Percentiles rank a stretch among this genome's conserved stretches.
These are phyloP conservation scores for Eulemur macaco DNA, from an alignment of 2,113 vertebrate genomes.

Conservation along the genomic window DNA sequence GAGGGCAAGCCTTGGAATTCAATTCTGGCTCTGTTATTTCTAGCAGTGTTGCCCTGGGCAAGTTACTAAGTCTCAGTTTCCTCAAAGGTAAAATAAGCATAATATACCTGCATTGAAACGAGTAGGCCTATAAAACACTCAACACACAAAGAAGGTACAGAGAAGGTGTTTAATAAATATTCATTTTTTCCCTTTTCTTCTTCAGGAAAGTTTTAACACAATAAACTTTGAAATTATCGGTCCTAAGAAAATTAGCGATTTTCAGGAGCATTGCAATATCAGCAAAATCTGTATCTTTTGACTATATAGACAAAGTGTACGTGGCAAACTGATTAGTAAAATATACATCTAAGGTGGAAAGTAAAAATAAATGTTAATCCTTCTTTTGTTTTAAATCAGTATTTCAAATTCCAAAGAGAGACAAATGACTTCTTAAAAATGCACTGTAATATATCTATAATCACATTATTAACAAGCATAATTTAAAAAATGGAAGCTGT, in stretches of 20 bases:
- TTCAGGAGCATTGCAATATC: background rate
- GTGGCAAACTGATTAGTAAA: background rate
- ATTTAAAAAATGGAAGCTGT: background rate
- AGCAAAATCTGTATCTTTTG: background rate
- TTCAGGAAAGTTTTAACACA: background rate
- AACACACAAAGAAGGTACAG: background rate
- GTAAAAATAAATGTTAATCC: background rate
- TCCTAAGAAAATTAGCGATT: background rate
- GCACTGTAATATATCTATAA: background rate
- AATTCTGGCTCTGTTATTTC: slow-evolving; percentile 2
- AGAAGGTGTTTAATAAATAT: background rate
- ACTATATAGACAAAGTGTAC: background rate
- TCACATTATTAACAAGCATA: background rate
- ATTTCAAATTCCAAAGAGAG: background rate
- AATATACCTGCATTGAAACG: background rate
- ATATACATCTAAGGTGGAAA: background rate
- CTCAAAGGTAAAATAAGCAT: slow-evolving; percentile 37
- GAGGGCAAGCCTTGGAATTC: background rate
- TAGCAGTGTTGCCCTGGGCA: background rate
- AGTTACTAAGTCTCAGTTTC: background rate
- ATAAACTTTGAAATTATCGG: background rate
- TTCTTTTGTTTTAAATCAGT: slow-evolving; percentile 31
- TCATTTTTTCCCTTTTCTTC: background rate
- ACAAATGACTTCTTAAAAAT: background rate
- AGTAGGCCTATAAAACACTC: background rate